Conservation (phyloP, 2,113 vertebrate species). For the Gasterosteus aculeatus region DNA sequence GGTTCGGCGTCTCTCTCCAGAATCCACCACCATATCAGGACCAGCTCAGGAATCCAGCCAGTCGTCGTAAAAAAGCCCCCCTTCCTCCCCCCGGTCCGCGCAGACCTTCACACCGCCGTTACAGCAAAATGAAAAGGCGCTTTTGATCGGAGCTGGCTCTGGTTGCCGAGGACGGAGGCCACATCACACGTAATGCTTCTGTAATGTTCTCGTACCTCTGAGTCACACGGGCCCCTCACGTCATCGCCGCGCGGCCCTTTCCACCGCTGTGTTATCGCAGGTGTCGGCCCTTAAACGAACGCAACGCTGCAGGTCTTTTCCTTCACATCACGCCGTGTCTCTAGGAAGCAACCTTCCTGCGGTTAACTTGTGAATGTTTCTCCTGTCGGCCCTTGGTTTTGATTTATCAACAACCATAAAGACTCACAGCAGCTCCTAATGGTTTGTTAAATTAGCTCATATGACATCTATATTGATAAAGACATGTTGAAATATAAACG, state of each 20-base stretch:
- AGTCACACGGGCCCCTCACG: conserved; percentile 48
- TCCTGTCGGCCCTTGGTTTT: conserved; percentile 1
- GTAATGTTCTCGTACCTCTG: conserved; percentile 75
- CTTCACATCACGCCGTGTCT: conserved; percentile 33
- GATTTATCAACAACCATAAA: not conserved
- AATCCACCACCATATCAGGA: conserved; percentile 71
- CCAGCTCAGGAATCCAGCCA: conserved; percentile 66
- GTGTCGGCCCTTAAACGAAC: conserved; percentile 56
- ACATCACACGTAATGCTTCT: conserved; percentile 66
- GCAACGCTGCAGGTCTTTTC: conserved; percentile 46
- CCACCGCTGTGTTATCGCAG: conserved; percentile 66
- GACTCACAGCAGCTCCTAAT: not conserved
- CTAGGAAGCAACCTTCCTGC: conserved; percentile 39
- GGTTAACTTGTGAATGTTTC: conserved; percentile 45
- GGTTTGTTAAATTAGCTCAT: not conserved
- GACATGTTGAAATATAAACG: no score
- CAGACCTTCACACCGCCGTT: conserved; percentile 49
- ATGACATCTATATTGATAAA: not conserved
- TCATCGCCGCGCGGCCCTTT: conserved; percentile 24
- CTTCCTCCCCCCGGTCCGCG: not conserved
- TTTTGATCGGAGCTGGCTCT: conserved; percentile 58
- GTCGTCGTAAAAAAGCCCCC: conserved; percentile 36
- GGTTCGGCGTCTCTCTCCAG: conserved; percentile 31
- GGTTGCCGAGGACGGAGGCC: conserved; percentile 42
- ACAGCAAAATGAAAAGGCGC: conserved; percentile 59